These are phyloP conservation scores for Odontocolon sp. DNA, from an alignment of 2,888 invertebrate species.

Conservation along the genomic window DNA sequence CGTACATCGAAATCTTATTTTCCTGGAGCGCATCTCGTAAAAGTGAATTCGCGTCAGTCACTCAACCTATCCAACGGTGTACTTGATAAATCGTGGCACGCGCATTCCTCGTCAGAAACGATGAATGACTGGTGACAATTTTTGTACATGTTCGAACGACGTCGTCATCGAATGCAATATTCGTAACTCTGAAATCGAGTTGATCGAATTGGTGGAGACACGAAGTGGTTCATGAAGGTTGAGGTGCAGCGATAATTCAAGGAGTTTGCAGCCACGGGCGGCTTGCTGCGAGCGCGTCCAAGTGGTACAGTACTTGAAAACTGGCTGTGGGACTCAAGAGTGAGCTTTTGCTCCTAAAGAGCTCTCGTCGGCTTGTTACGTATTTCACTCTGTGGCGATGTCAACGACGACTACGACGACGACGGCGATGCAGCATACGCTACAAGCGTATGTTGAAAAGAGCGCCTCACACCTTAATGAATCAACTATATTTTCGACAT, in stretches of 20 bases:
- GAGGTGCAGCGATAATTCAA: slow-evolving; percentile 28
- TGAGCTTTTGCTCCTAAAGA: slow-evolving; percentile 48
- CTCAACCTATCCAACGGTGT: slow-evolving; percentile 7
- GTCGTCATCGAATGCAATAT: slow-evolving; percentile 1
- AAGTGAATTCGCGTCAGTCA: slow-evolving; percentile 22
- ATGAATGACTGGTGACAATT: slow-evolving; percentile 21
- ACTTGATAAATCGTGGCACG: slow-evolving; percentile 22
- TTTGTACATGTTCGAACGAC: not conserved
- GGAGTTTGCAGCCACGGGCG: slow-evolving; percentile 27
- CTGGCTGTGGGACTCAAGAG: slow-evolving; percentile 52
- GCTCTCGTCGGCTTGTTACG: slow-evolving; percentile 60
- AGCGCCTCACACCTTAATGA: slow-evolving; percentile 43
- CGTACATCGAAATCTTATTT: slow-evolving; percentile 21
- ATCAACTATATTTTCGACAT: slow-evolving; percentile 25
- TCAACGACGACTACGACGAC: slow-evolving; percentile 21
- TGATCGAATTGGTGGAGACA: slow-evolving; percentile 30
- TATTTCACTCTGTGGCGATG: slow-evolving; percentile 34
- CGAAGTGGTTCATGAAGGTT: not conserved
- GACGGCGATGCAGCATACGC: slow-evolving; percentile 11
- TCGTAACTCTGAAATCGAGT: not conserved
- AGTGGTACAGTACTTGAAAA: slow-evolving; percentile 55
- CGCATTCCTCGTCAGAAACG: slow-evolving; percentile 8
- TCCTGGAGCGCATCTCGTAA: not conserved
- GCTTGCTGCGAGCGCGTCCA: slow-evolving; percentile 49
- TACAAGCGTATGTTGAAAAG: slow-evolving; percentile 3